phyloP scores from a whole-genome alignment of 2,888 invertebrate species.

The Epsilonema sp. region DNA sequence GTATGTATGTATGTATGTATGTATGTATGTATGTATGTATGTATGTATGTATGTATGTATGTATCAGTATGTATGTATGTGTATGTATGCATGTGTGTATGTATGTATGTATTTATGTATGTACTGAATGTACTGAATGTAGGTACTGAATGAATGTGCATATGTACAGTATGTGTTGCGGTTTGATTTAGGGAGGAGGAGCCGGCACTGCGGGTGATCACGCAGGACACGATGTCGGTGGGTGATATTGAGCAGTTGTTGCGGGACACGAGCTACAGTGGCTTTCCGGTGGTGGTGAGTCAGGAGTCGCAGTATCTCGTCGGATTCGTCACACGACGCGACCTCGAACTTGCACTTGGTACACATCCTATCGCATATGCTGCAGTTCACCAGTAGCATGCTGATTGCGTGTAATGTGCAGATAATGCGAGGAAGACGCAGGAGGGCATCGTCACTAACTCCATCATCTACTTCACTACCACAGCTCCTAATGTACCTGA shows the following conservation, averaged over 20 bases:
- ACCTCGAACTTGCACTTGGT: constrained; percentile 57
- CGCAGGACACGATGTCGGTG: constrained; percentile 91
- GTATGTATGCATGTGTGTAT: no score
- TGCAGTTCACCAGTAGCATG: background rate
- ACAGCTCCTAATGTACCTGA: constrained; percentile 30
- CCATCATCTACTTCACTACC: constrained; percentile 53
- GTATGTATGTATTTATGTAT: no score
- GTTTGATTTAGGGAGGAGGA: constrained; percentile 44
- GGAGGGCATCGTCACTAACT: constrained; percentile 68
- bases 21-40: no score
- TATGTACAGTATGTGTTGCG: background rate
- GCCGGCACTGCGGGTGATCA: constrained; percentile 60
- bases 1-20: no score
- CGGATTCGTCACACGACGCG: constrained; percentile 78
- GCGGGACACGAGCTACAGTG: constrained; percentile 89
- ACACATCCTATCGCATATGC: background rate
- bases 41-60: no score
- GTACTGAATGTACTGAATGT: no score
- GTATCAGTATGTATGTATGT: background rate
- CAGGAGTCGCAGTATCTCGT: constrained; percentile 89
- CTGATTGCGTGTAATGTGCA: no score
- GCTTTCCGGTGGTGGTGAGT: constrained; percentile 93
- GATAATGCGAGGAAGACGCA: constrained; percentile 65
- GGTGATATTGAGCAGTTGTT: constrained; percentile 77
- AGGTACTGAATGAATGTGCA: no score